phyloP scores from a whole-genome alignment of 1,140 invertebrate species.

The Drosophila pectinifera region DNA sequence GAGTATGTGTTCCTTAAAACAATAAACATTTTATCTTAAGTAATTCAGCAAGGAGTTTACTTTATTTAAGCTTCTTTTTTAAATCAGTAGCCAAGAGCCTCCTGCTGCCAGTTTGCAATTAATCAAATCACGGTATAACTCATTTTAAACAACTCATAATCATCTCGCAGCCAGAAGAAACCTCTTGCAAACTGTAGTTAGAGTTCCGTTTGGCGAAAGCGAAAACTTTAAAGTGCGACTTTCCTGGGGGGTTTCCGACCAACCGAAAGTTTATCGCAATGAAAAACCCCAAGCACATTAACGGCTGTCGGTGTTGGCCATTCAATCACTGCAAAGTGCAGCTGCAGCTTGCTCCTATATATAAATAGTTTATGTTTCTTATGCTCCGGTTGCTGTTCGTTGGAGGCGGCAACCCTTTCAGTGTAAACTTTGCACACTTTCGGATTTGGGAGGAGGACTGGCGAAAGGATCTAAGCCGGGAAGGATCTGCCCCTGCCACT shows the following conservation, averaged over 20 bases:
- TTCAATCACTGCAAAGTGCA: constrained; percentile 71
- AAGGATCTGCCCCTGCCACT: neutral
- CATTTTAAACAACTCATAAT: neutral
- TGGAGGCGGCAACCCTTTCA: constrained; percentile 43
- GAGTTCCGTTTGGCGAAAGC: neutral
- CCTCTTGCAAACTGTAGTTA: neutral
- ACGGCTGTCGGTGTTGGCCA: constrained; percentile 49
- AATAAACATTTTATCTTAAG: constrained; percentile 15
- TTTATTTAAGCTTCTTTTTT: too few species aligned
- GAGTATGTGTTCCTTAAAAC: neutral
- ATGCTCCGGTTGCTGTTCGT: constrained; percentile 6
- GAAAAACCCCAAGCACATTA: constrained; percentile 52
- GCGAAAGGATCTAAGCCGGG: constrained; percentile 33
- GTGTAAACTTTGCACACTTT: constrained; percentile 61
- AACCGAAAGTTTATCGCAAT: constrained; percentile 47
- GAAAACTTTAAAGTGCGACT: constrained; percentile 47
- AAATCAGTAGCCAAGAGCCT: neutral
- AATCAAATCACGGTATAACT: neutral
- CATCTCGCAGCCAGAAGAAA: neutral
- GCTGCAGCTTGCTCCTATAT: constrained; percentile 53
- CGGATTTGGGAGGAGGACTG: constrained; percentile 7
- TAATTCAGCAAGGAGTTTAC: neutral
- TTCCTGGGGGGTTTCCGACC: constrained; percentile 35
- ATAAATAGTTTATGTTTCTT: constrained; percentile 67
- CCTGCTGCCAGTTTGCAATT: too few species aligned